These are phyloP conservation scores for Turritopsis dohrnii DNA, from an alignment of 30 jellyfish, hydroid and myxozoan genomes.

Conservation along the genomic window DNA sequence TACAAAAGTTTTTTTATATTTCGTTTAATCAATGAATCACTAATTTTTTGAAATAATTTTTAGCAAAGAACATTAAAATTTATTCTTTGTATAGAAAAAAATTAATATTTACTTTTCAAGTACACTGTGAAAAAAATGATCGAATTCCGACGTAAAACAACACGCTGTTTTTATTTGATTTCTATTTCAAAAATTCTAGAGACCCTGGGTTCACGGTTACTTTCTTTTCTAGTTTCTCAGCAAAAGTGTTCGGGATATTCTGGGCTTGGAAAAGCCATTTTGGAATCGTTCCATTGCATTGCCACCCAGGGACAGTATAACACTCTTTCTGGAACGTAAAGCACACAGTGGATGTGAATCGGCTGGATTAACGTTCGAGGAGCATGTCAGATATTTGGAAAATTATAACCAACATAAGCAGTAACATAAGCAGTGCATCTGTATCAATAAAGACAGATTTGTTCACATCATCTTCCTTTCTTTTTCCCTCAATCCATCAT, in stretches of 20 bases:
- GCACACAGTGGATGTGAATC: constrained; percentile 61
- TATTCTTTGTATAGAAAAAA: background rate
- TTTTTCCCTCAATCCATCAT: too few relatives aligned
- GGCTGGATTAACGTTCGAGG: constrained; percentile 39
- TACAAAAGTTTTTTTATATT: background rate
- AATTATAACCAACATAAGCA: constrained; percentile 35
- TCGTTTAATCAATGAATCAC: background rate
- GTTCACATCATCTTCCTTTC: background rate
- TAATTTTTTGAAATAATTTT: too few relatives aligned
- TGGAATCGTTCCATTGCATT: constrained; percentile 62
- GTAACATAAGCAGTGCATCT: background rate
- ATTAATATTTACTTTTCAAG: background rate
- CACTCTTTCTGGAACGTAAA: constrained; percentile 69
- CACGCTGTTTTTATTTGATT: too few relatives aligned
- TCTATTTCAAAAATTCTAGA: too few relatives aligned
- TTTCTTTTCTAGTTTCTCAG: background rate
- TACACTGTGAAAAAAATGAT: background rate
- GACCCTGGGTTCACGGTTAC: too few relatives aligned
- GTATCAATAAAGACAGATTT: background rate
- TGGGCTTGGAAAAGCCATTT: constrained; percentile 56
- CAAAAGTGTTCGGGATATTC: constrained; percentile 41
- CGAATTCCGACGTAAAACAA: too few relatives aligned
- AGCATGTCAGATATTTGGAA: constrained; percentile 59
- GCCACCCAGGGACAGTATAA: constrained; percentile 71
- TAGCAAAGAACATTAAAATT: too few relatives aligned